These are phyloP conservation scores for Ciconia maguari DNA, from an alignment of 2,113 vertebrate genomes.

Conservation along the genomic window DNA sequence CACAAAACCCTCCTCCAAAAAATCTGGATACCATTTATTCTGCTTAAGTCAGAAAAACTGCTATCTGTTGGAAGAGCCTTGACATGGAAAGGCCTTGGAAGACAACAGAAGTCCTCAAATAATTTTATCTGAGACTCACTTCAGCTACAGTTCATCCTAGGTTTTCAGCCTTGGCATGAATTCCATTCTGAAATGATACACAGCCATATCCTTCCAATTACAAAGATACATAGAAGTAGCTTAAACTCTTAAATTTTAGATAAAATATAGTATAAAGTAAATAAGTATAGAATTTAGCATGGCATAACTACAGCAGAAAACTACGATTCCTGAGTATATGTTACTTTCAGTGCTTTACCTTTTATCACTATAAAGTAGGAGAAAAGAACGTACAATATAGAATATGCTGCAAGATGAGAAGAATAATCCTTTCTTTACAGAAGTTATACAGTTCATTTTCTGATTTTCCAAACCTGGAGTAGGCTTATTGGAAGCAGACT, in stretches of 20 bases:
- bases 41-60: neutral
- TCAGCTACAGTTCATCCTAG: neutral
- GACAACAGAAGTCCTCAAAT: neutral
- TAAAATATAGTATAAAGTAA: neutral
- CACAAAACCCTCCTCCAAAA: neutral
- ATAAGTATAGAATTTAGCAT: neutral
- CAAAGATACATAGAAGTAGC: neutral
- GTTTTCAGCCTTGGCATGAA: neutral
- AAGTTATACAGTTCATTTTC: neutral
- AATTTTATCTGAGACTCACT: neutral
- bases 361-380: neutral
- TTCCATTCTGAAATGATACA: neutral
- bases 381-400: neutral
- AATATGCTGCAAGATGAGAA: neutral
- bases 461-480: neutral
- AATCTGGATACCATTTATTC: neutral
- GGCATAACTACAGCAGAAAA: neutral
- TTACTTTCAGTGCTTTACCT: neutral
- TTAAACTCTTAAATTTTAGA: neutral
- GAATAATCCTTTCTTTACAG: neutral
- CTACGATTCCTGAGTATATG: neutral
- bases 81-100: neutral
- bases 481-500: neutral
- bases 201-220: neutral
- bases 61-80: neutral